phyloP scores from a whole-genome alignment of 2,113 vertebrate genomes.

The Pogonocichla stellata region DNA sequence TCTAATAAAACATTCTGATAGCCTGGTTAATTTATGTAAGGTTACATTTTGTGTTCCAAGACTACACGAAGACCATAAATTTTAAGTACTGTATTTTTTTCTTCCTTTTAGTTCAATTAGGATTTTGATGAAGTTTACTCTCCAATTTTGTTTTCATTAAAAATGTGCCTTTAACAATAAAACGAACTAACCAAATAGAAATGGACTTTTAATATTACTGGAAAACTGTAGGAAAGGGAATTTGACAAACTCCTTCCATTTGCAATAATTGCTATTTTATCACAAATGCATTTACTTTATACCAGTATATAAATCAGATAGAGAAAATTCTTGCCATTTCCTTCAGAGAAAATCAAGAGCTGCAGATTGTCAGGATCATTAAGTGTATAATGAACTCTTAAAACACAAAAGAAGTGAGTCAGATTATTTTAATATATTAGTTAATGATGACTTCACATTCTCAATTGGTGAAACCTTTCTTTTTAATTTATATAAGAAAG shows the following conservation, averaged over 20 bases:
- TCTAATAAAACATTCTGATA: neutral
- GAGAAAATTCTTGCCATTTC: constrained; percentile 42
- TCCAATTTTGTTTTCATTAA: neutral
- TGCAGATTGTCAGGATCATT: constrained; percentile 66
- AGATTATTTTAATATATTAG: constrained; percentile 64
- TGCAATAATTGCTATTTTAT: neutral
- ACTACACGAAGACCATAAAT: neutral
- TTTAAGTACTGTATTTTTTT: neutral
- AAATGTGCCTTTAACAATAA: neutral
- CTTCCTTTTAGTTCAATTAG: neutral
- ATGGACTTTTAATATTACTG: neutral
- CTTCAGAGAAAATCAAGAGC: constrained; percentile 58
- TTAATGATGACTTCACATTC: constrained; percentile 66
- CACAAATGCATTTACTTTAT: constrained; percentile 35
- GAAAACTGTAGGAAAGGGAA: neutral
- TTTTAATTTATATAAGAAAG: constrained; percentile 34
- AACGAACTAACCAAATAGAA: neutral
- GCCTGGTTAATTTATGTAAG: neutral
- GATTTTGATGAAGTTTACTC: neutral
- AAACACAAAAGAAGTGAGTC: constrained; percentile 63
- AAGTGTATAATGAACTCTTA: constrained; percentile 68
- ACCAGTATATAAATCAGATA: constrained; percentile 53
- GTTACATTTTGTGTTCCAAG: neutral
- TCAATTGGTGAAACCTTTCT: constrained; percentile 6
- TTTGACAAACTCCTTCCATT: neutral